These are phyloP conservation scores for Progne subis DNA, from an alignment of 2,113 vertebrate genomes.

Conservation along the genomic window DNA sequence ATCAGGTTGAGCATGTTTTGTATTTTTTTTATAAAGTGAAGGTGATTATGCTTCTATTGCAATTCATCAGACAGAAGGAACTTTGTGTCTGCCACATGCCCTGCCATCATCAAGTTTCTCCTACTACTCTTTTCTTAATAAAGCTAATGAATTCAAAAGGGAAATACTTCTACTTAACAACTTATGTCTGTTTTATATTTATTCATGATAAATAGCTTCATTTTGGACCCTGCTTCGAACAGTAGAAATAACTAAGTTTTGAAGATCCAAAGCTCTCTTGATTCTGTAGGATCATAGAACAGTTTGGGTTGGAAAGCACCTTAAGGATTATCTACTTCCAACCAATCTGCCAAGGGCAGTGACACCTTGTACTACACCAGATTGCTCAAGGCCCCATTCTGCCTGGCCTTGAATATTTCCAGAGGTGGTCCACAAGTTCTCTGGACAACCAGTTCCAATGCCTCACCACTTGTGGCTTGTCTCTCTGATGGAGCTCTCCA, in stretches of 20 bases:
- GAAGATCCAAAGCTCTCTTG: background rate
- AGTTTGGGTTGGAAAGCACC: background rate
- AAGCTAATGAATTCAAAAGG: background rate
- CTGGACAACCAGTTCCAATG: background rate
- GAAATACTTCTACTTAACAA: background rate
- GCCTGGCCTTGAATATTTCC: background rate
- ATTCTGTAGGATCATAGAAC: background rate
- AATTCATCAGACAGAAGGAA: background rate
- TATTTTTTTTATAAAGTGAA: background rate
- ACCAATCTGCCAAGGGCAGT: background rate
- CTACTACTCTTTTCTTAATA: background rate
- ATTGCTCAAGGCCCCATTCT: background rate
- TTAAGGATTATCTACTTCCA: background rate
- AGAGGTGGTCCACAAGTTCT: background rate
- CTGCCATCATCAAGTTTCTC: background rate
- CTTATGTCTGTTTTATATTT: background rate
- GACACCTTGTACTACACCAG: background rate
- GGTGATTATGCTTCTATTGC: background rate
- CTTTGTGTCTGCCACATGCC: background rate
- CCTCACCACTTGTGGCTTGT: background rate
- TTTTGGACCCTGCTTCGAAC: background rate
- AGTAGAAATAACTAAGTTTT: background rate
- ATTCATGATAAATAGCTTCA: background rate
- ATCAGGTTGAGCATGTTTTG: background rate
- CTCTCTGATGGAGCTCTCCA: no score